phyloP scores from a whole-genome alignment of 2,113 vertebrate species.

The Octodon degus region DNA sequence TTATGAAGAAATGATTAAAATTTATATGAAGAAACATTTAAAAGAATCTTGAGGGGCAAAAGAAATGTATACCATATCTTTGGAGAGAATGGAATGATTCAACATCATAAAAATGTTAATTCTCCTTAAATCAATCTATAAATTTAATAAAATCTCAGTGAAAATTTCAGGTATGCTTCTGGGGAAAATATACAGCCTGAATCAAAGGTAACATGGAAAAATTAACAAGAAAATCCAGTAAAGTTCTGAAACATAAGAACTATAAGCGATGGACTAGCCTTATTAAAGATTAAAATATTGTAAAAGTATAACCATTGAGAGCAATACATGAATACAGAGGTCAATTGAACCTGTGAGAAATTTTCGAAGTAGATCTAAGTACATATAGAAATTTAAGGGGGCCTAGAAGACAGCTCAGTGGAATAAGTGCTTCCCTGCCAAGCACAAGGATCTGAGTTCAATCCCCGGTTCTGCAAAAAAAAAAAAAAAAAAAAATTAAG shows the following conservation, averaged over 20 bases:
- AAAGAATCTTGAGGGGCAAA: not conserved
- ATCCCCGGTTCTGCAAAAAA: too few species aligned
- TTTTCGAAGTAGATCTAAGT: not conserved
- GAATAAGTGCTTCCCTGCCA: too few species aligned
- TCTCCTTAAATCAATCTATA: not conserved
- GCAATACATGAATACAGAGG: not conserved
- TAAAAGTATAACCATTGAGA: not conserved
- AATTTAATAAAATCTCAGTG: not conserved
- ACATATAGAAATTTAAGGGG: not conserved
- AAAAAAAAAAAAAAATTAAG: not conserved
- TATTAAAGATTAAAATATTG: slow-evolving; percentile 6
- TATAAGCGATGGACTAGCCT: not conserved
- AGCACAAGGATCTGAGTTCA: too few species aligned
- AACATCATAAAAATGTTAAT: slow-evolving; percentile 1
- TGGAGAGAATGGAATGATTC: not conserved
- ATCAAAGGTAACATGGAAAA: not conserved
- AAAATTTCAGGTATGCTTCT: not conserved
- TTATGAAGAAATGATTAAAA: not conserved
- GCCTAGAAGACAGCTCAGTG: too few species aligned
- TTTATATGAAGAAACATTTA: not conserved
- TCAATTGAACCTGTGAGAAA: not conserved
- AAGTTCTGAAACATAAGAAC: not conserved
- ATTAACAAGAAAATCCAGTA: not conserved
- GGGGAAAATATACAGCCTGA: not conserved
- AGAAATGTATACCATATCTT: not conserved